Conservation (phyloP, 30 jellyfish, hydroid and myxozoan genomes). For the Pseudorhiza aurosa region DNA sequence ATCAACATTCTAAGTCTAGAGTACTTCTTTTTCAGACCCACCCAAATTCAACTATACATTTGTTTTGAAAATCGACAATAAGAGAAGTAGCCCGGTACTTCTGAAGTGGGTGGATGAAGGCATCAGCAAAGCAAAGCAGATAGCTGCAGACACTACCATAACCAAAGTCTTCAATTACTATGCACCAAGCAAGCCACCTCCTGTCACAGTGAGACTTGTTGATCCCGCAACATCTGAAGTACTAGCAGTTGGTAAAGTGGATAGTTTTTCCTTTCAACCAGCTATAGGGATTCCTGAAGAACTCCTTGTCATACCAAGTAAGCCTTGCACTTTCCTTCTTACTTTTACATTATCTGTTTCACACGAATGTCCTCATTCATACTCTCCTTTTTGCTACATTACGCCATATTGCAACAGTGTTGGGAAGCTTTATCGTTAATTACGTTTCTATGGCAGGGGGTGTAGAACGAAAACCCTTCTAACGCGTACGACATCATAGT, state of each 20-base stretch:
- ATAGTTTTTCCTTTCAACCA: constrained; percentile 25
- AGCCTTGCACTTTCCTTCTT: not conserved
- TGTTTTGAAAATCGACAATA: constrained; percentile 10
- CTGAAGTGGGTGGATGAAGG: constrained; percentile 29
- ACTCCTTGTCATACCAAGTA: constrained; percentile 27
- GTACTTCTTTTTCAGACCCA: not conserved
- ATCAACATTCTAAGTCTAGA: no score
- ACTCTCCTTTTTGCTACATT: not conserved
- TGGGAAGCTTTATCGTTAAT: no score
- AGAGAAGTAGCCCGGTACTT: not conserved
- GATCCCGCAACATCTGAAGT: constrained; percentile 17
- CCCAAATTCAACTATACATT: constrained; percentile 28
- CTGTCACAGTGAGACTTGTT: not conserved
- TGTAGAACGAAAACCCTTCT: no score
- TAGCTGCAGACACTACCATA: not conserved
- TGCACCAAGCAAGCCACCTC: constrained; percentile 1
- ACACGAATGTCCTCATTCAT: not conserved
- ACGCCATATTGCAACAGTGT: no score
- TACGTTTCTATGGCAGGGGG: no score
- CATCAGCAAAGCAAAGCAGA: not conserved
- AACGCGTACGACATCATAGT: no score
- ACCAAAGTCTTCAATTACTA: not conserved
- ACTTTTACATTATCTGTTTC: not conserved
- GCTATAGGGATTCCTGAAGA: constrained; percentile 4
- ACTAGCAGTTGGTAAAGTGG: not conserved